Evolutionary conservation across 2,888 invertebrate species (phyloP).

Genomic region (Anticlea derivata): DNA sequence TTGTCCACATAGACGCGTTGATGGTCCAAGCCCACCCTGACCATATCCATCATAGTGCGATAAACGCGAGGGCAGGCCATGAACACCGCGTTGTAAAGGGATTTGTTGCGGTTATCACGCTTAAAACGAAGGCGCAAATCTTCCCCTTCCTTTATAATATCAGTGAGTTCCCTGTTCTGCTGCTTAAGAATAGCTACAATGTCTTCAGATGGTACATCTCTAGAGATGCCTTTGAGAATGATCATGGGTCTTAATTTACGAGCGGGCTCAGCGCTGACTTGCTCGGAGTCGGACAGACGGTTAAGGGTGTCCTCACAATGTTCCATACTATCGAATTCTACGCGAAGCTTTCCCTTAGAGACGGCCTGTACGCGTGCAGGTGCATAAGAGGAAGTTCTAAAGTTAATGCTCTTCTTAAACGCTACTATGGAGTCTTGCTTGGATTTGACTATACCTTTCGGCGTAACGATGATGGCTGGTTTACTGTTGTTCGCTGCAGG

Average conservation of each 20-base stretch:
- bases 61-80: not conserved
- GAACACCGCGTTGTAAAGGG: not conserved
- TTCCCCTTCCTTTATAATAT: not conserved
- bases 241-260: not conserved
- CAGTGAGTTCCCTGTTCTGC: not conserved
- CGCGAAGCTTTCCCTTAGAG: not conserved
- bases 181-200: not conserved
- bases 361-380: not conserved
- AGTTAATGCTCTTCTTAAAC: not conserved
- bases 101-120: not conserved
- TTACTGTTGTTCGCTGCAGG: not conserved
- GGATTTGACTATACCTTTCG: not conserved
- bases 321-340: not conserved
- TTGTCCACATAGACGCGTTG: not conserved
- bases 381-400: not conserved
- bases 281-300: not conserved
- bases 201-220: not conserved
- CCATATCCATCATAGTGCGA: not conserved
- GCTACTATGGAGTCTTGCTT: not conserved
- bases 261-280: not conserved
- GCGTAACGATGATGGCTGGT: not conserved
- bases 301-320: not conserved
- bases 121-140: not conserved
- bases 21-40: not conserved
- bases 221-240: not conserved